These are phyloP conservation scores for Haliclona indistincta DNA, from an alignment of 37 sponge, comb jelly and placozoan genomes.

Conservation along the genomic window DNA sequence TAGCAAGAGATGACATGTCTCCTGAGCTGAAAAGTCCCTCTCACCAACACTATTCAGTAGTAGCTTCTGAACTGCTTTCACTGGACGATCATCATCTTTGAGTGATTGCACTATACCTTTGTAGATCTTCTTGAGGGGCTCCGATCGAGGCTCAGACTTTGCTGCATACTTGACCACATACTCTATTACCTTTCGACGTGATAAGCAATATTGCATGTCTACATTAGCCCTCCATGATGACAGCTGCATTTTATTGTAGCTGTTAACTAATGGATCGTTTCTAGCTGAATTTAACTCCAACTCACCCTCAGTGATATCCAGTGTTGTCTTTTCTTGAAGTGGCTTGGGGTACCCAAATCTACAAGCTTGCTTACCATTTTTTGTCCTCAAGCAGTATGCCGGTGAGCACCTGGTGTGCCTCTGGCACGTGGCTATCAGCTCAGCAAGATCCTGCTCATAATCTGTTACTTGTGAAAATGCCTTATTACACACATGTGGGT, in stretches of 20 bases:
- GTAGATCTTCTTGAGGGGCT: constrained; percentile 27
- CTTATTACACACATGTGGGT: too few species aligned
- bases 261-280: constrained; percentile 40
- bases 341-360: constrained; percentile 60
- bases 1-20: constrained; percentile 47
- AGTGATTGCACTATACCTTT: constrained; percentile 2
- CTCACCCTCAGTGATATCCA: neutral
- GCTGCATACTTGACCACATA: constrained; percentile 54
- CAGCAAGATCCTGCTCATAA: constrained; percentile 33
- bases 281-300: constrained; percentile 15
- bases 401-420: constrained; percentile 46
- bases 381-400: constrained; percentile 50
- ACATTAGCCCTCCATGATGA: constrained; percentile 58
- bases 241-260: constrained; percentile 49
- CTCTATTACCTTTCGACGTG: constrained; percentile 18
- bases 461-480: too few species aligned
- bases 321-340: constrained; percentile 19
- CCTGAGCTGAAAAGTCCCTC: constrained; percentile 40
- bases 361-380: constrained; percentile 35
- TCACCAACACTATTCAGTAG: constrained; percentile 35
- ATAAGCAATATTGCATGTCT: constrained; percentile 59
- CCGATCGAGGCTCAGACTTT: constrained; percentile 38
- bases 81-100: constrained; percentile 11
- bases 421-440: constrained; percentile 69
- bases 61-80: constrained; percentile 39